These are phyloP conservation scores for Drosophila anomelani DNA, from an alignment of 2,888 invertebrate species.

Conservation along the genomic window DNA sequence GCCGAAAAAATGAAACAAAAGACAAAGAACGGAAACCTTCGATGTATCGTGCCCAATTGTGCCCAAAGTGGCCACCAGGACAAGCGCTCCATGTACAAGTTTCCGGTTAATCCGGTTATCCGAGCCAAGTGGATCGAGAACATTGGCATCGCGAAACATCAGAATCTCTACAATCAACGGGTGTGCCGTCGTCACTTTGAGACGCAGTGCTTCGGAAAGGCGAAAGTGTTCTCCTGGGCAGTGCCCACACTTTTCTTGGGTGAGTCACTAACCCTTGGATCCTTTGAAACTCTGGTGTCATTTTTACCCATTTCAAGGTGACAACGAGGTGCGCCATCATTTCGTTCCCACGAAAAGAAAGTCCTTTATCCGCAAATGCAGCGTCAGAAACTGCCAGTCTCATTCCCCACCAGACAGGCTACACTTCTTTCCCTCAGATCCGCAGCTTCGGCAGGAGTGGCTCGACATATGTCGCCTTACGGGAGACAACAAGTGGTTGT, in stretches of 20 bases:
- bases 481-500: constrained; percentile 16
- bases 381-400: constrained; percentile 27
- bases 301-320: constrained; percentile 7
- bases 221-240: constrained; percentile 27
- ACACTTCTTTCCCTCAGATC: constrained; percentile 40
- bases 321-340: constrained; percentile 20
- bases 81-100: constrained; percentile 19
- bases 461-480: constrained; percentile 34
- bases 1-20: constrained; percentile 14
- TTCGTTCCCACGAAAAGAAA: background rate
- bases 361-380: constrained; percentile 28
- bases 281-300: constrained; percentile 1
- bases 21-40: constrained; percentile 20
- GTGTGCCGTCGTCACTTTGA: constrained; percentile 51
- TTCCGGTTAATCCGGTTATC: constrained; percentile 30
- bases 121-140: constrained; percentile 52
- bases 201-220: constrained; percentile 18
- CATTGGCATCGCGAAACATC: constrained; percentile 12
- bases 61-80: constrained; percentile 27
- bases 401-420: constrained; percentile 13
- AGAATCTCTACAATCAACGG: background rate
- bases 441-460: constrained; percentile 31
- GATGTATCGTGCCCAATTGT: constrained; percentile 38
- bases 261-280: background rate
- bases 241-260: constrained; percentile 50